phyloP scores from a whole-genome alignment of 2,113 vertebrate species.

The Tychaedon coryphoeus region DNA sequence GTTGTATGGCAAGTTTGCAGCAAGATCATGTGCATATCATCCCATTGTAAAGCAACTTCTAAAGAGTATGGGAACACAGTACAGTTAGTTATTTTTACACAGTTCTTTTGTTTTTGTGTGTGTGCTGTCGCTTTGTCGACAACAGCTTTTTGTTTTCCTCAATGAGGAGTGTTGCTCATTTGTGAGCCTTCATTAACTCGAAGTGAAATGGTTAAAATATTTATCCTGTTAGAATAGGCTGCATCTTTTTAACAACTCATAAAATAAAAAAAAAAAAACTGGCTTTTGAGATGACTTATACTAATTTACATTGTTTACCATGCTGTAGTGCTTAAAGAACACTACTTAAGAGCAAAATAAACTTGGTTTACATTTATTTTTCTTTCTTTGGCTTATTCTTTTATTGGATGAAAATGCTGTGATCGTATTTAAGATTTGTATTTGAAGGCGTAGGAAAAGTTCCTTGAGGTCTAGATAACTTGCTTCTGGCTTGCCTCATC shows the following conservation, averaged over 20 bases:
- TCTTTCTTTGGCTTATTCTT: slow-evolving; percentile 68
- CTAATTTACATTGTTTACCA: slow-evolving; percentile 99
- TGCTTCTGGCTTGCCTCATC: slow-evolving; percentile 28
- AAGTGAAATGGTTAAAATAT: slow-evolving; percentile 98
- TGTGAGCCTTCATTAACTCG: slow-evolving; percentile 98
- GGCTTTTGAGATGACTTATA: slow-evolving; percentile 95
- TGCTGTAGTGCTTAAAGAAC: slow-evolving; percentile 96
- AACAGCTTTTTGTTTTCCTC: slow-evolving; percentile 99
- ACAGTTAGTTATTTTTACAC: slow-evolving; percentile 88
- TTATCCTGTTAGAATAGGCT: slow-evolving; percentile 98
- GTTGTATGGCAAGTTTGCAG: slow-evolving; percentile 80
- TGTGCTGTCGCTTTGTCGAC: slow-evolving; percentile 99
- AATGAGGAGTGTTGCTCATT: slow-evolving; percentile 99
- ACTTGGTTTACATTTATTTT: slow-evolving; percentile 98
- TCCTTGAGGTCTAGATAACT: slow-evolving; percentile 19
- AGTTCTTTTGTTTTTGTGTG: slow-evolving; percentile 86
- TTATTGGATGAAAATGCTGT: slow-evolving; percentile 69
- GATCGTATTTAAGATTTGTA: slow-evolving; percentile 20
- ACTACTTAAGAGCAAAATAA: slow-evolving; percentile 97
- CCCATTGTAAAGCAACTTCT: slow-evolving; percentile 95
- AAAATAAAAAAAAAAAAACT: slow-evolving; percentile 76
- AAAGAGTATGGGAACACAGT: slow-evolving; percentile 93
- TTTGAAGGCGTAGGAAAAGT: background rate
- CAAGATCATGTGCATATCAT: slow-evolving; percentile 94
- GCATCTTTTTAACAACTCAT: slow-evolving; percentile 98